phyloP scores from a whole-genome alignment of 2,113 vertebrate species.

The Hipposideros armiger region DNA sequence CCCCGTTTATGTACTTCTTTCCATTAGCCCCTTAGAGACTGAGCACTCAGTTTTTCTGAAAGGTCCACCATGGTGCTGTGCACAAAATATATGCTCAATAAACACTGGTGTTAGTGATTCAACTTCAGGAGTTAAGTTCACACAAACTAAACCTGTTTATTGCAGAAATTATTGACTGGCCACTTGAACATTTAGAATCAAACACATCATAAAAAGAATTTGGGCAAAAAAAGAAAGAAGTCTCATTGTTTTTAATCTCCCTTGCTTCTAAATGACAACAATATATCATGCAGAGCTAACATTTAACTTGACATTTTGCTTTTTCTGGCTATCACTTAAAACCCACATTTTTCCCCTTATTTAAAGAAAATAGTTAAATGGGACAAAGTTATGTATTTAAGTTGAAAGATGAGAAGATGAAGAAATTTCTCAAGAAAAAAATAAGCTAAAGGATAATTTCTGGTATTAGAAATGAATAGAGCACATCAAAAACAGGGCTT shows the following conservation, averaged over 20 bases:
- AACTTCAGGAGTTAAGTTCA: slow-evolving; percentile 26
- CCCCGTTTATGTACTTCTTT: neutral
- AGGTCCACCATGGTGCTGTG: neutral
- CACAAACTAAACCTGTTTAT: slow-evolving; percentile 25
- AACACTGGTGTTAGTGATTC: neutral
- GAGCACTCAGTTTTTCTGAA: neutral
- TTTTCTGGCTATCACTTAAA: slow-evolving; percentile 67
- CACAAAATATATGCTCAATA: neutral
- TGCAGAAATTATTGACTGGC: neutral
- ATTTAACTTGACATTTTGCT: slow-evolving; percentile 66
- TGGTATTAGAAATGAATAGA: slow-evolving; percentile 9
- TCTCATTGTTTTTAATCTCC: neutral
- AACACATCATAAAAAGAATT: neutral
- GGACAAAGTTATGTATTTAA: neutral
- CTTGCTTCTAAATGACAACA: slow-evolving; percentile 56
- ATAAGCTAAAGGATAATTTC: slow-evolving; percentile 66
- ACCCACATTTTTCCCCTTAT: neutral
- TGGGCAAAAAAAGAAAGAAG: neutral
- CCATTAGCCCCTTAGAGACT: neutral
- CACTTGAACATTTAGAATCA: slow-evolving; percentile 41
- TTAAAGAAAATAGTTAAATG: slow-evolving; percentile 67
- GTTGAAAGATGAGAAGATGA: slow-evolving; percentile 69
- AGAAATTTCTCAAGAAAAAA: slow-evolving; percentile 46
- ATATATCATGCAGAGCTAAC: slow-evolving; percentile 58
- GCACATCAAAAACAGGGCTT: slow-evolving; percentile 24